Base-by-base conservation (phyloP, 1,140 invertebrate species). In the Drosophila pandora region DNA sequence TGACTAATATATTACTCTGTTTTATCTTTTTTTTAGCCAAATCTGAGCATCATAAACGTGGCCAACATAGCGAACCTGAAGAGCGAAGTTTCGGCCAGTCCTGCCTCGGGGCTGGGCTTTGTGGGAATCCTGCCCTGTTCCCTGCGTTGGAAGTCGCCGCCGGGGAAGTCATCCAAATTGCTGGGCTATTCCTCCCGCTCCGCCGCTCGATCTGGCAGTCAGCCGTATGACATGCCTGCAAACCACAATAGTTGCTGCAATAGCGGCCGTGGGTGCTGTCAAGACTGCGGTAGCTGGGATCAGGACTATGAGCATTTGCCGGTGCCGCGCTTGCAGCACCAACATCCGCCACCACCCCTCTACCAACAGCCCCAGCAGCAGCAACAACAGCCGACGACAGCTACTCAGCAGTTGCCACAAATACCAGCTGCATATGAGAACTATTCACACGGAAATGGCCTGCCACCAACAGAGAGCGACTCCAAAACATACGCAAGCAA, bases 51-150 rank as follows among this genome's bases (percentile, higher is more conserved):
- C 32, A 2, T 9, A 37, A 37, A 3, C 25, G n/a, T 5, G 9
- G 12, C 41, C 68, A 90, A 81, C 17, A 88, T 90, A 72, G 70
- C 75, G 9, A 62, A 82, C 3, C 70, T 41, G 43, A 34, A 50
- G 22, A 34, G 45, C 30, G 62, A 37, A 34, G 55, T 53, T 12
- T 4, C 70, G 13, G 58, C 67, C 53, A 79, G 77, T 79, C 75
- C 84, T 48, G 52, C 63, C 30, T 48, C 74, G 67, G 83, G 82
- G 56, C 74, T 90, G 72, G 69, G 77, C 53, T 49, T 82, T 8
- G 64, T 90, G 48, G 83, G 83, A 52, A 82, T 88, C 39, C 67
- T 88, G 67, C 83, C 83, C 25, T 87, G 79, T 30, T 55, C 78
- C 6, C 23, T 87, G 23, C 83, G 82, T 49, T 87, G 83, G 84